Evolutionary conservation across 2,797 vertebrate species (phyloP).

Genomic region (Gambusia yucatana): DNA sequence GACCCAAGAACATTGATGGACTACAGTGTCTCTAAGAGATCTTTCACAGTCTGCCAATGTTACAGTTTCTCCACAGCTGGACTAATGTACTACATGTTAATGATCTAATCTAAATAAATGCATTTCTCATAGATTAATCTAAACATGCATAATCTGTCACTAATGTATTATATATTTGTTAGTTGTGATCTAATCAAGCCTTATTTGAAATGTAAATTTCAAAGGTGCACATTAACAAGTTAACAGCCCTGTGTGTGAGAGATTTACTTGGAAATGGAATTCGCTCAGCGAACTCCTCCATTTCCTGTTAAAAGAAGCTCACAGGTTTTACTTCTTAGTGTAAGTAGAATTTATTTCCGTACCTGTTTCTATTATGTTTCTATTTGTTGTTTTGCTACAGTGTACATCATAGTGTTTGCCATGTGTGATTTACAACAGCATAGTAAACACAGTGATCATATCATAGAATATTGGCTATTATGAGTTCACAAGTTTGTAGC

Average conservation of each 20-base stretch:
- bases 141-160: neutral
- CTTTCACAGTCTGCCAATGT: constrained; percentile 12
- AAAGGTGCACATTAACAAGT: neutral
- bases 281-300: neutral
- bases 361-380: no score
- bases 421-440: no score
- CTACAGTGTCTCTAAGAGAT: constrained; percentile 23
- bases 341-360: neutral
- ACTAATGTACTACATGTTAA: neutral
- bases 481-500: no score
- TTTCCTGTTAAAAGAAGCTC: neutral
- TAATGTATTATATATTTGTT: neutral
- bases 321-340: neutral
- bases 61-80: neutral
- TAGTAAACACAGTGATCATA: no score
- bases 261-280: neutral
- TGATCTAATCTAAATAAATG: constrained; percentile 7
- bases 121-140: constrained; percentile 8
- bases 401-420: no score
- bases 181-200: neutral
- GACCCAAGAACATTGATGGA: constrained; percentile 31
- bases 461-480: no score
- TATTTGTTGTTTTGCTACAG: no score
- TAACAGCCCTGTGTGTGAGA: neutral
- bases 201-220: neutral